Evolutionary conservation across 2,797 vertebrate genomes (phyloP).

Genomic region (Ctenochaetus hawaiiensis): DNA sequence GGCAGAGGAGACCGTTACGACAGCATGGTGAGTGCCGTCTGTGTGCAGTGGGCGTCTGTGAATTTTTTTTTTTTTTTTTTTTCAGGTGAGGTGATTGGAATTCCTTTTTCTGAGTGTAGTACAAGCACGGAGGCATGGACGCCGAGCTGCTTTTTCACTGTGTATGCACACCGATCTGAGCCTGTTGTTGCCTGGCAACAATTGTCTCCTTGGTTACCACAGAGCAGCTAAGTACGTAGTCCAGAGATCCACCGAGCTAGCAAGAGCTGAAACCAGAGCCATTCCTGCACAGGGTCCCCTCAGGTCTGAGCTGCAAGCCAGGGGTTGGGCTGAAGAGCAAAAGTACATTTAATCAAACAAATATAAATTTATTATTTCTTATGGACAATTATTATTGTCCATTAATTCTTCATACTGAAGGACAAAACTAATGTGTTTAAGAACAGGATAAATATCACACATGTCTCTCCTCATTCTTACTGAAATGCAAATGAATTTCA

Average conservation of each 20-base stretch:
- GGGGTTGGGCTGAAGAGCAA: constrained; percentile 7
- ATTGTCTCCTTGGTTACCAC: constrained; percentile 87
- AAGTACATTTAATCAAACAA: constrained; percentile 10
- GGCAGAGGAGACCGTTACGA: constrained; percentile 95
- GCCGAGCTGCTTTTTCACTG: constrained; percentile 65
- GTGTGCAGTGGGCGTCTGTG: constrained; percentile 14
- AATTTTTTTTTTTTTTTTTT: constrained; percentile 49
- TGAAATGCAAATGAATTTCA: constrained; percentile 9
- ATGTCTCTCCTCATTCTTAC: neutral
- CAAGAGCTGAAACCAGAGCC: constrained; percentile 73
- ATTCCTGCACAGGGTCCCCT: constrained; percentile 56
- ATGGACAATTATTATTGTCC: no score
- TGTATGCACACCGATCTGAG: constrained; percentile 77
- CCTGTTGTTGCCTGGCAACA: constrained; percentile 87
- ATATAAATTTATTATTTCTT: neutral
- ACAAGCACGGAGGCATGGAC: constrained; percentile 67
- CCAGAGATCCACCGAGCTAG: constrained; percentile 79
- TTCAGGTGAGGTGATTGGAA: constrained; percentile 48
- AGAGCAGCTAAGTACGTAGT: constrained; percentile 81
- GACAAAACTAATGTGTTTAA: neutral
- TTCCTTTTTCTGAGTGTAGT: constrained; percentile 70
- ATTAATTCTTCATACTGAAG: neutral
- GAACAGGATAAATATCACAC: neutral
- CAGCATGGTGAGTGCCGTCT: constrained; percentile 90
- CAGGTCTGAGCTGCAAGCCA: constrained; percentile 40